phyloP scores from a whole-genome alignment of 1,140 invertebrate genomes.

The Philotrypesis tridentata region DNA sequence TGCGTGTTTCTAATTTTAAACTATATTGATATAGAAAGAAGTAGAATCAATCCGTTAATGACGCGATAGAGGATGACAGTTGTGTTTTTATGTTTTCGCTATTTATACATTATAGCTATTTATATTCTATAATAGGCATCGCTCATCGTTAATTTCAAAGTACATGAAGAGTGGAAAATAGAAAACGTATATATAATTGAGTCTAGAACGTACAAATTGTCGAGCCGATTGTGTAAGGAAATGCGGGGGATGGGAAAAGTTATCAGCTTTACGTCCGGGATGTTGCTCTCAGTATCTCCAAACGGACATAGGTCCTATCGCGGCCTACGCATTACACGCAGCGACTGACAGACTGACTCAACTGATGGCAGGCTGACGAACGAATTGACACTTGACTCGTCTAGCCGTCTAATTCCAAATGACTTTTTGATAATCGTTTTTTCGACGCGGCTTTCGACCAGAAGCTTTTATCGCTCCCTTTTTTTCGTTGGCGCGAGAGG shows the following conservation, averaged over 20 bases:
- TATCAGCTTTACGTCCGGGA: slow-evolving; percentile 70
- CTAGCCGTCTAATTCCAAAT: slow-evolving; percentile 37
- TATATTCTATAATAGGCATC: too few species aligned
- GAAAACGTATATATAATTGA: slow-evolving; percentile 38
- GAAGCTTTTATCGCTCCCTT: neutral
- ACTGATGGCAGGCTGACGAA: slow-evolving; percentile 54
- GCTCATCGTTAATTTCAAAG: slow-evolving; percentile 1
- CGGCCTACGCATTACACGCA: slow-evolving; percentile 60
- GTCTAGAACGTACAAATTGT: neutral
- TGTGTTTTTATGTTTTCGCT: too few species aligned
- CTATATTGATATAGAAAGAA: too few species aligned
- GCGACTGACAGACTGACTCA: slow-evolving; percentile 46
- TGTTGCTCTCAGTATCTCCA: slow-evolving; percentile 67
- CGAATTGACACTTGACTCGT: slow-evolving; percentile 59
- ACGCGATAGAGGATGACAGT: too few species aligned
- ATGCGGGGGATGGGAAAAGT: slow-evolving; percentile 66
- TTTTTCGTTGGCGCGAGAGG: neutral
- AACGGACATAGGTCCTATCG: slow-evolving; percentile 66
- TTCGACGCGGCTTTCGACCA: too few species aligned
- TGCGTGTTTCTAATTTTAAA: neutral
- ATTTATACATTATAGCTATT: too few species aligned
- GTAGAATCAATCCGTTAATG: too few species aligned
- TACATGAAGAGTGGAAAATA: slow-evolving; percentile 6
- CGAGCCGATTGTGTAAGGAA: slow-evolving; percentile 58
- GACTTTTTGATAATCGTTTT: slow-evolving; percentile 18